phyloP scores from a whole-genome alignment of 2,888 invertebrate species.

The Brachyptera risi region DNA sequence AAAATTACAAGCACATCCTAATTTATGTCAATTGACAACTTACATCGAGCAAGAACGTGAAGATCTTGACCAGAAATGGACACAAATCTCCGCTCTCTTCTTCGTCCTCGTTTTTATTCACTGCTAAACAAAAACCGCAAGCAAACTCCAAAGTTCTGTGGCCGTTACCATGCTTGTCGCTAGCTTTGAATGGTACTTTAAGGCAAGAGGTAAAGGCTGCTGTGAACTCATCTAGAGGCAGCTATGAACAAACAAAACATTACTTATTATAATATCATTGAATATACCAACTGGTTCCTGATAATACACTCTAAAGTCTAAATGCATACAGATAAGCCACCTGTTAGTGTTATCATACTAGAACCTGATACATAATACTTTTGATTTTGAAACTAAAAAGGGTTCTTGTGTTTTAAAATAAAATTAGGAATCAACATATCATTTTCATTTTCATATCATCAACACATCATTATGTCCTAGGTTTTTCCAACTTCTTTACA shows the following conservation, averaged over 20 bases:
- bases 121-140: slow-evolving; percentile 59
- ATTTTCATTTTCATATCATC: no score
- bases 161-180: slow-evolving; percentile 63
- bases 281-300: no score
- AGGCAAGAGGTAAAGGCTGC: slow-evolving; percentile 61
- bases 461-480: no score
- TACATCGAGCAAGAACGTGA: slow-evolving; percentile 60
- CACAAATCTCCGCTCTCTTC: slow-evolving; percentile 41
- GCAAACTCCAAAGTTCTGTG: slow-evolving; percentile 66
- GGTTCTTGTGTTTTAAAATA: no score
- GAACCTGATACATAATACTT: no score
- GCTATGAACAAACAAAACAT: not conserved
- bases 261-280: no score
- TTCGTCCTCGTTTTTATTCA: slow-evolving; percentile 44
- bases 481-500: no score
- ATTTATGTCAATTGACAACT: no score
- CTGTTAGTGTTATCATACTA: no score
- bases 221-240: slow-evolving; percentile 50
- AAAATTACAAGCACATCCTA: no score
- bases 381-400: no score
- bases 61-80: slow-evolving; percentile 55
- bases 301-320: not conserved
- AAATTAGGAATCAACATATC: no score
- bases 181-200: slow-evolving; percentile 59
- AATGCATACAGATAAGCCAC: not conserved